Percentiles rank a stretch among this genome's conserved stretches.
Conservation (phyloP, 2,888 invertebrate genomes). For the Polietes domitor region DNA sequence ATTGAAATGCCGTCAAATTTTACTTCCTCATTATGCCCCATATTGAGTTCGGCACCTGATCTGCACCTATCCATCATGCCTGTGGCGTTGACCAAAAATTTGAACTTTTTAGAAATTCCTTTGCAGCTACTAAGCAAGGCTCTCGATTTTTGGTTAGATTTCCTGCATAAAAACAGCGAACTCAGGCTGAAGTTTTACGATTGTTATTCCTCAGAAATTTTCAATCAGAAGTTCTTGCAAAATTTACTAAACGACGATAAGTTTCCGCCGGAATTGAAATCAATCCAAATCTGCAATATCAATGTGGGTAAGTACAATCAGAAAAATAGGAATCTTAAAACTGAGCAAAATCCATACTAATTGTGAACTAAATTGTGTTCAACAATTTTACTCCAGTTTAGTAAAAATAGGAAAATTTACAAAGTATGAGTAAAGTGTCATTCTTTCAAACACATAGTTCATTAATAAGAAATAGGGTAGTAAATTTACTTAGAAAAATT, state of each 20-base stretch:
- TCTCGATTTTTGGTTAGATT: constrained; percentile 15
- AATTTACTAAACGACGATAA: neutral
- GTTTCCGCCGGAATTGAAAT: neutral
- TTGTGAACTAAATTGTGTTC: no score
- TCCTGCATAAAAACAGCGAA: neutral
- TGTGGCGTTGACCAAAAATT: neutral
- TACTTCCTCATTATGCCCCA: neutral
- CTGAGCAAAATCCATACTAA: no score
- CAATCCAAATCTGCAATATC: constrained; percentile 7
- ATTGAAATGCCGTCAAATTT: neutral
- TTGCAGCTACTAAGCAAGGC: neutral
- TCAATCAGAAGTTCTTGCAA: neutral
- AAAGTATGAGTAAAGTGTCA: no score
- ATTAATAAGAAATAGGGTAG: no score
- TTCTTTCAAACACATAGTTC: no score
- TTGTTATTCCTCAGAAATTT: neutral
- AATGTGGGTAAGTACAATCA: constrained; percentile 13
- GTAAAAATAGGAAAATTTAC: no score
- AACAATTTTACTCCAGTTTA: no score
- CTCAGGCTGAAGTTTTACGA: neutral
- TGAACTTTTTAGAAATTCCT: neutral
- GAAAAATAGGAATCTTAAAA: no score
- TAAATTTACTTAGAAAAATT: no score
- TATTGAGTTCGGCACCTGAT: neutral
- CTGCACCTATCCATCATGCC: neutral